Evolutionary conservation across 1,140 invertebrate species (phyloP).

Genomic region (Diuraphis noxia): DNA sequence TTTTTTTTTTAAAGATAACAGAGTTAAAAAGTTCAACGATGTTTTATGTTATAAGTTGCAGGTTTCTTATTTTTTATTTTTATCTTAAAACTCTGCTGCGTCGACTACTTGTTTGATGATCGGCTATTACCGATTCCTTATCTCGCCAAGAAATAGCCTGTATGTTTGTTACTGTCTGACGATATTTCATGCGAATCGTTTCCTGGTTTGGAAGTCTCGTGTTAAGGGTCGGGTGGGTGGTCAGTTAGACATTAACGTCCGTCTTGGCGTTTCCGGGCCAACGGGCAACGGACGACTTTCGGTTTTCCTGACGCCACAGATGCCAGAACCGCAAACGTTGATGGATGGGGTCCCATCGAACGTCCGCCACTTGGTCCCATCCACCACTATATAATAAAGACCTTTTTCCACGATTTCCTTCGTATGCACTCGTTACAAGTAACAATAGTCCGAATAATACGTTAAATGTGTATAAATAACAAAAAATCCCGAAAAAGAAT

Average conservation of each 20-base stretch:
- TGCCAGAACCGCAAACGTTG: constrained; percentile 39
- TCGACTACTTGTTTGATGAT: constrained; percentile 49
- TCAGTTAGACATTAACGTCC: constrained; percentile 33
- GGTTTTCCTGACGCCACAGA: constrained; percentile 45
- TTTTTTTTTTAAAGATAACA: background rate
- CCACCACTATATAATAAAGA: constrained; percentile 2
- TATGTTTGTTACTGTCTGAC: constrained; percentile 49
- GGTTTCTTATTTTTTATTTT: constrained; percentile 12
- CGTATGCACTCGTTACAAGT: background rate
- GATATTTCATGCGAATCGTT: constrained; percentile 50
- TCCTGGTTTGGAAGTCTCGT: constrained; percentile 36
- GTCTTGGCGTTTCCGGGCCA: constrained; percentile 43
- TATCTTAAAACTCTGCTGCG: constrained; percentile 22
- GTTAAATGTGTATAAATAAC: background rate
- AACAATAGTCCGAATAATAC: constrained; percentile 17
- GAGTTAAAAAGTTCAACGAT: background rate
- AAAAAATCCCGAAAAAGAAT: background rate
- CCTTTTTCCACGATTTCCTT: background rate
- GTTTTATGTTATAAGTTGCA: constrained; percentile 30
- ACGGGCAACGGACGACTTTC: constrained; percentile 37
- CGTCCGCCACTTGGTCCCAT: constrained; percentile 5
- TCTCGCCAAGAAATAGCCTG: constrained; percentile 14
- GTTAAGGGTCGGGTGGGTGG: background rate
- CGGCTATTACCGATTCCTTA: constrained; percentile 51
- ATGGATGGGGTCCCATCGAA: constrained; percentile 34